Conservation (phyloP, 2,113 vertebrate species). For the Nothobranchius furzeri region DNA sequence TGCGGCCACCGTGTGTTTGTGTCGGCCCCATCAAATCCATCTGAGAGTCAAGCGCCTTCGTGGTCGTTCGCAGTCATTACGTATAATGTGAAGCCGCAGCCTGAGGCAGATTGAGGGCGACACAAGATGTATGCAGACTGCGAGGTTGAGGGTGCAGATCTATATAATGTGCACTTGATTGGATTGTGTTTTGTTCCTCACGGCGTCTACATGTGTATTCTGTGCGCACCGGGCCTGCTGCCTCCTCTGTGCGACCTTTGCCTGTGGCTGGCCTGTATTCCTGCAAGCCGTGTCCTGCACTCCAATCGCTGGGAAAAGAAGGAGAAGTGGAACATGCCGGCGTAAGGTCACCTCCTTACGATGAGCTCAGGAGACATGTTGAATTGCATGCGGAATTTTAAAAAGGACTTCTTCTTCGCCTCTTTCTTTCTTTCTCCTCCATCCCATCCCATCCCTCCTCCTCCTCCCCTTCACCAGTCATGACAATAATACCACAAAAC, state of each 20-base stretch:
- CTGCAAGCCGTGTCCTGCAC: conserved; percentile 60
- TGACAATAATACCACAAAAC: conserved; percentile 53
- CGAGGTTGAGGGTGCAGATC: conserved; percentile 33
- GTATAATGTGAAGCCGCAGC: conserved; percentile 23
- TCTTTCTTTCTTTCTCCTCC: not conserved
- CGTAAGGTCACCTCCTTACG: conserved; percentile 72
- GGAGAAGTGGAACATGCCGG: conserved; percentile 52
- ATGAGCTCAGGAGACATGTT: conserved; percentile 57
- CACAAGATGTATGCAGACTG: conserved; percentile 14
- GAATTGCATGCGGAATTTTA: conserved; percentile 61
- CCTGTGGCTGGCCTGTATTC: conserved; percentile 58
- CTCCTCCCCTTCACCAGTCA: conserved; percentile 40
- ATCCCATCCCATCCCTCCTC: conserved; percentile 11
- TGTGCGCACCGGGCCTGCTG: conserved; percentile 21
- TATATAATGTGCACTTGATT: conserved; percentile 39
- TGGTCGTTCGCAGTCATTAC: conserved; percentile 21
- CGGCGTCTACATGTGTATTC: conserved; percentile 39
- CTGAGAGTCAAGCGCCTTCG: conserved; percentile 42
- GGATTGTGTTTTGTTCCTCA: conserved; percentile 38
- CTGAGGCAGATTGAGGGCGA: conserved; percentile 16
- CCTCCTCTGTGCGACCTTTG: conserved; percentile 66
- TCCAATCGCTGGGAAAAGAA: conserved; percentile 52
- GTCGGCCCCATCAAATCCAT: conserved; percentile 43
- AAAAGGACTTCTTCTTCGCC: conserved; percentile 26
- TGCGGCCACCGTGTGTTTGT: conserved; percentile 21